Base-by-base conservation (phyloP, 2,888 invertebrate genomes). In the Drosophila quinaria region DNA sequence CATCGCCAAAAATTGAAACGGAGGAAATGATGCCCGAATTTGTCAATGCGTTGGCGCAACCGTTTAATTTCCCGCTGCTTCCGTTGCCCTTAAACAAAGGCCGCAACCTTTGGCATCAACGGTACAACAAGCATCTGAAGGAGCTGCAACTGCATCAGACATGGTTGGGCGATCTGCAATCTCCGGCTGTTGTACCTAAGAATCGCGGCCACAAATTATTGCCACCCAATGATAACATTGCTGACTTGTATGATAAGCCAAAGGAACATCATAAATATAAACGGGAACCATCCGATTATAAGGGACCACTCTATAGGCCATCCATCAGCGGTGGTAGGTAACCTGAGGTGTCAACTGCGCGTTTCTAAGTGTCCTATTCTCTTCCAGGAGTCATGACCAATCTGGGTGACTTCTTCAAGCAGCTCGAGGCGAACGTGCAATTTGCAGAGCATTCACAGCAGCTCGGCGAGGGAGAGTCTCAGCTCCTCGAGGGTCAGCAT, bases 291-390 rank as follows among this genome's bases (percentile, higher is more conserved):
- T 11, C 42, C 41, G 59, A 78, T 64, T 73, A 72, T 62, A 15
- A 44, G 15, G 62, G 51, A 25, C 42, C 41, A 13, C 55, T 50
- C 61, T 88, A 72, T 83, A 89, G 83, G 44, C 93, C 92, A 19
- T 90, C 93, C n/a, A 91, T 92, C 62, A 92, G 92, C 87, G 90
- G 91, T 88, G 93, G 92, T 92, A 87, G 85, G 91, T 91, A 80
- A 41, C 8, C 9, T 5, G 2, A 4, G 13, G 33, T 29, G 2
- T 13, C 17, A 9, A 8, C 10, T 22, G 31, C 11, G 29, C 19
- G 46, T 52, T 70, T 39, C 65, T 81, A 67, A 73, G 70, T 74
- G 62, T 33, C n/a, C 15, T 13, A 31, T 59, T 49, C 60, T 46
- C 37, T 90, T 90, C 59, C 71, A 92, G 92, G 92, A 81, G 90